Base-by-base conservation (phyloP, 2,113 vertebrate genomes). In the Hippopotamus amphibius region DNA sequence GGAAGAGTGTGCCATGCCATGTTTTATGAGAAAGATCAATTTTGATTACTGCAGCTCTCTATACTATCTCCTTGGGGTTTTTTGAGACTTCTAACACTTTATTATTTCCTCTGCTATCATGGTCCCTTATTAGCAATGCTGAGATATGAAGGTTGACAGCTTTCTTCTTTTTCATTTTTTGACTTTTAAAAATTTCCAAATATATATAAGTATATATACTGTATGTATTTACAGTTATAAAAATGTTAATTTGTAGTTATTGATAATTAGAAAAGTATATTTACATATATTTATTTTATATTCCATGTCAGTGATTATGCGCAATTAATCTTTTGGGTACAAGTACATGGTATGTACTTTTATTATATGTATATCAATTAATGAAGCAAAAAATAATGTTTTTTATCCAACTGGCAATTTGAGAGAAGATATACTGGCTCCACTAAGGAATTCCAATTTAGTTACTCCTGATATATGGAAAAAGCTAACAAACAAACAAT, bases 301-400 rank as follows among this genome's bases (percentile, higher is more conserved):
- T 74, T 72, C 9, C 2, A 69, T 14, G 8, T 57, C 37, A 87
- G 3, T 61, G 17, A n/a, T 82, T 61, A 87, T 33, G 8, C 19
- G 55, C n/a, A 37, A 79, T 65, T 65, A 46, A 71, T 71, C 48
- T 65, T 76, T 24, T 26, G 37, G 1, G 9, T 57, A 68, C 0
- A n/a, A 10, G n/a, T 7, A 37, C 3, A 68, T 24, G 5, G 0
- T 33, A 53, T 71, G 0, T 0, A 37, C 0, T 61, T 1, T 22
- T 61, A 66, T 28, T 28, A 16, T n/a, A 26, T 10, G 0, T 48
- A 53, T 66, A 28, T 10, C 21, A 26, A 61, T 15, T 66, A 50
- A 16, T 16, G 3, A 92, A 71, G 37, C 1, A 4, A 97, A 65
- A 43, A 41, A 15, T 37, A 71, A 24, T 55, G 37, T 46, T 59